Base-by-base conservation (phyloP, 2,113 vertebrate genomes). In the Micromys minutus region DNA sequence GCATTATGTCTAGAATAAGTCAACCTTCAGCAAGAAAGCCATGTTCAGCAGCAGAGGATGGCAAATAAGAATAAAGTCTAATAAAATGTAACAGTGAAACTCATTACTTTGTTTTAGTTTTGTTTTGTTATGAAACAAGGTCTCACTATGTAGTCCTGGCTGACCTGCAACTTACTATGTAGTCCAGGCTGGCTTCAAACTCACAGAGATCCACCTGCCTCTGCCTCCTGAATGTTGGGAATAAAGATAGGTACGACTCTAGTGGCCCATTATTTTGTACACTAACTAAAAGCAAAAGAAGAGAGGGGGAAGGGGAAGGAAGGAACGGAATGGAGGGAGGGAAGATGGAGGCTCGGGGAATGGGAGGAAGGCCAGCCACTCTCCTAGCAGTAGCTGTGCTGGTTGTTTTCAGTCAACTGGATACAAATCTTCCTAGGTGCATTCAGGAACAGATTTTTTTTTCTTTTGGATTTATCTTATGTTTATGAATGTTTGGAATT, bases 21-120 rank as follows among this genome's bases (percentile, higher is more conserved):
- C 22, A 39, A 88, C 84, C 57, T 65, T 90, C 71, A 50, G 34
- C 59, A 85, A 93, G 77, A 93, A 50, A 72, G n/a, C 24, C 57
- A 84, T 17, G 39, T 34, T 45, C 26, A 21, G 59, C 9, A 42
- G 29, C 83, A 65, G 83, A 24, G 42, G n/a, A 65, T 42, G 59
- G 29, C 59, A 85, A 65, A 85, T 65, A 47, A 85, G 59, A 65
- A 65, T 42, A 47, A 65, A 85, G 29, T 63, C 36, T 81, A 81
- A 84, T 45, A 45, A 83, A 63, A 84, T 84, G 7, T 45, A 42
- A 42, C 59, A 29, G 7, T 61, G 24, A 83, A 61, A 83, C n/a
- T n/a, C 80, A 61, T 84, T 84, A 31, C 59, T 84, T 45, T 11
- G 26, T 57, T 80, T 81, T 24, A 29, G 21, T 72, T 42, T 42